phyloP scores from a whole-genome alignment of 2,113 vertebrate genomes.

The Uria aalge region DNA sequence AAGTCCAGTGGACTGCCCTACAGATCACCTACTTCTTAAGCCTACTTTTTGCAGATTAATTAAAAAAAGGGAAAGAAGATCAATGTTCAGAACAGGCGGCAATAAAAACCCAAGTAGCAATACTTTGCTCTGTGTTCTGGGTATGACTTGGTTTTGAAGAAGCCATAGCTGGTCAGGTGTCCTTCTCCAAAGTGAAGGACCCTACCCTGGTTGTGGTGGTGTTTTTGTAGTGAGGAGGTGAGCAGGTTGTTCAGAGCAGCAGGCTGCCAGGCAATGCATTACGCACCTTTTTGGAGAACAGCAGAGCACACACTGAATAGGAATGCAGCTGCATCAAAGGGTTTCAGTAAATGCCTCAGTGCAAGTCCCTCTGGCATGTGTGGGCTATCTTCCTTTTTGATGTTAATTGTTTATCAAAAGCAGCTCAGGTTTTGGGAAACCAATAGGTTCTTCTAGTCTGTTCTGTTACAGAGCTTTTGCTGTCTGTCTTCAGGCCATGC shows the following conservation, averaged over 20 bases:
- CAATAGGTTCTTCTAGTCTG: neutral
- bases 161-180: neutral
- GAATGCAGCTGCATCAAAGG: neutral
- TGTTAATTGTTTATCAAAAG: neutral
- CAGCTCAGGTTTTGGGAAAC: neutral
- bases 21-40: neutral
- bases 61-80: neutral
- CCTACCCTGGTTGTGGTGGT: neutral
- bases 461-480: neutral
- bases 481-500: neutral
- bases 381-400: neutral
- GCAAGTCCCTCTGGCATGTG: neutral
- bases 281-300: neutral
- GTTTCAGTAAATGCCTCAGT: neutral
- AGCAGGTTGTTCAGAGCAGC: neutral
- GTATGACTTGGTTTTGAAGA: accelerated
- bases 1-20: neutral
- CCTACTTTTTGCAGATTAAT: neutral
- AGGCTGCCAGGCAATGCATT: neutral
- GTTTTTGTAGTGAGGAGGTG: neutral
- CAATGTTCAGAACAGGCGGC: neutral
- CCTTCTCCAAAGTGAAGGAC: neutral
- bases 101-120: neutral
- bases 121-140: neutral
- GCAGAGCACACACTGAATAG: neutral